Evolutionary conservation across 1,140 invertebrate genomes (phyloP), one percentile per base, ranked within the genome.

Genomic region (Leptinotarsa undecemlineata): DNA sequence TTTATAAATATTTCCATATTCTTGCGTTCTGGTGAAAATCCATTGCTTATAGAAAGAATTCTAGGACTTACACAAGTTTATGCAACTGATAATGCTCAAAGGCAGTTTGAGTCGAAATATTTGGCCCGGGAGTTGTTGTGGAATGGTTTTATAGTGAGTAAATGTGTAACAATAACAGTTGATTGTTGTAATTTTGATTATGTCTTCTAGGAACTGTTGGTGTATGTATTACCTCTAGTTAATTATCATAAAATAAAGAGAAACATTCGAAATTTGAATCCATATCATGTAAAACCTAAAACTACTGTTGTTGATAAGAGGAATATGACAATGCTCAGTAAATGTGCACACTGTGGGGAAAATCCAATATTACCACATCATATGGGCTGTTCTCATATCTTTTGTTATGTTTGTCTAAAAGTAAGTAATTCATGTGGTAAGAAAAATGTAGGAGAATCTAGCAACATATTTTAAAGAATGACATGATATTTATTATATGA

Each of bases 341-440:
- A 85, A 61, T 91, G 90, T 85, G 87, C 87, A 14, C 85, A 85
- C 81, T 91, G 90, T 79, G 83, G 82, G 0, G 85, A 87, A 74
- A 85, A 84, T 61, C 90, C 90, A 4, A 87, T 90, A 13, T 79
- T 90, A 67, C 90, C 90, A 13, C 86, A 90, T 82, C 87, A 89
- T 72, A 90, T 91, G 88, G 88, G 88, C 11, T 91, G 90, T 81
- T 83, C 83, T 15, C 90, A 91, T 84, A 86, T 91, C 71, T 91
- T 90, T 82, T 91, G 90, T 82, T 91, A 90, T 84, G 89, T 88
- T 77, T 91, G 90, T 82, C 80, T 91, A 74, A 86, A 84, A 83
- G 88, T 88, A 85, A 81, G 82, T 75, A n/a, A 42, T 11, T 42
- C 33, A 11, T 3, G 2, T 0, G 8, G 8, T 42, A 42, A 42